These are phyloP conservation scores for Diploptera punctata DNA, from an alignment of 2,888 invertebrate species.

Conservation along the genomic window DNA sequence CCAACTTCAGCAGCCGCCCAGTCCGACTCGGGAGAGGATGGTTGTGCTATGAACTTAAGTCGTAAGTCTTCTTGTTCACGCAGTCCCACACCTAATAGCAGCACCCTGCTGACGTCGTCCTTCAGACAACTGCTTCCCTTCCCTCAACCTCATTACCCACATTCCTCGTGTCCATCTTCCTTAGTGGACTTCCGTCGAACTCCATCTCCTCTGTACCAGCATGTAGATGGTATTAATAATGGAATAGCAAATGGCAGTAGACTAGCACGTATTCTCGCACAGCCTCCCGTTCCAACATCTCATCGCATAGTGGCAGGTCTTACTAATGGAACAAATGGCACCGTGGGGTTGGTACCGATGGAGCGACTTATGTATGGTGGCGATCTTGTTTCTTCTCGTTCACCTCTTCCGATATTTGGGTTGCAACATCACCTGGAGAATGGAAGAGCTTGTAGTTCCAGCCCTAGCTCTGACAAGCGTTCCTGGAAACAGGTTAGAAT, in stretches of 20 bases:
- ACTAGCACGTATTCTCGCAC: constrained; percentile 58
- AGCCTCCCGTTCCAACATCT: constrained; percentile 49
- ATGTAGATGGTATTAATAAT: constrained; percentile 31
- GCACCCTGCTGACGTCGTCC: constrained; percentile 44
- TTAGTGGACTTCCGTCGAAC: constrained; percentile 57
- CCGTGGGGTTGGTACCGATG: constrained; percentile 66
- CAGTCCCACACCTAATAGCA: constrained; percentile 59
- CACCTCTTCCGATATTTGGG: constrained; percentile 38
- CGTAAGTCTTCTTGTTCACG: constrained; percentile 65
- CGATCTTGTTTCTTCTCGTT: constrained; percentile 37
- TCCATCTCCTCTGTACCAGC: constrained; percentile 55
- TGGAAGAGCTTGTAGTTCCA: constrained; percentile 61
- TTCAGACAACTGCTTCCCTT: constrained; percentile 36
- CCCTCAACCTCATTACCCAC: constrained; percentile 56
- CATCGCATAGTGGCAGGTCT: constrained; percentile 41
- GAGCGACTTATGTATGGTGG: constrained; percentile 65
- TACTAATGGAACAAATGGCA: constrained; percentile 42
- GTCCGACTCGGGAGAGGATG: constrained; percentile 65
- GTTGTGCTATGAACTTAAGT: constrained; percentile 74
- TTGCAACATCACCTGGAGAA: constrained; percentile 38
- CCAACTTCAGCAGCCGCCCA: constrained; percentile 62
- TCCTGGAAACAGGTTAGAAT: constrained; percentile 61
- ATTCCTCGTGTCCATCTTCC: constrained; percentile 66
- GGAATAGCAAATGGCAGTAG: constrained; percentile 55
- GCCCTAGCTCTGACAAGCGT: constrained; percentile 71